Conservation (phyloP, 1,140 invertebrate species). For the Aradophagus sp. region DNA sequence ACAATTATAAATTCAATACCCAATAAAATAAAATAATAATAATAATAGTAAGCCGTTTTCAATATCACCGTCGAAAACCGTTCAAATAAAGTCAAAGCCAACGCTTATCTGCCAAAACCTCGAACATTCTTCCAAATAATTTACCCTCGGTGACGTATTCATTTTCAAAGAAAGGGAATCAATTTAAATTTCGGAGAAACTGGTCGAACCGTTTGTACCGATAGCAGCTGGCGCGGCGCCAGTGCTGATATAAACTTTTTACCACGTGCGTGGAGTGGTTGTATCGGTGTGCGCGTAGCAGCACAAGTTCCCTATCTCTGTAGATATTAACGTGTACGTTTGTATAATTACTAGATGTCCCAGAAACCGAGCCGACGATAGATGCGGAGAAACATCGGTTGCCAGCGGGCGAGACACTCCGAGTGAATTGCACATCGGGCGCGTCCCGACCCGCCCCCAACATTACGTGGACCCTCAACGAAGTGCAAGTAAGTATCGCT, state of each 20-base stretch:
- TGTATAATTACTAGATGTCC: slow-evolving; percentile 70
- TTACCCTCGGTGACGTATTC: no score
- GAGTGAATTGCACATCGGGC: slow-evolving; percentile 85
- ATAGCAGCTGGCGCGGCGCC: slow-evolving; percentile 41
- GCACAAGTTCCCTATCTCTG: slow-evolving; percentile 21
- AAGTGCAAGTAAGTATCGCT: slow-evolving; percentile 80
- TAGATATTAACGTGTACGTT: slow-evolving; percentile 42
- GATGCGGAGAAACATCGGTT: slow-evolving; percentile 66
- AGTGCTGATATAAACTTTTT: slow-evolving; percentile 57
- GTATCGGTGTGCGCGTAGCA: slow-evolving; percentile 21
- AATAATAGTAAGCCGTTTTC: no score
- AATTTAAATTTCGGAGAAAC: no score
- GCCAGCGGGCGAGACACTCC: slow-evolving; percentile 80
- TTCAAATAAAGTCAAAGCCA: no score
- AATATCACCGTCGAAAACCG: no score
- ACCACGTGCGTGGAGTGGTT: slow-evolving; percentile 18
- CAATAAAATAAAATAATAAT: no score
- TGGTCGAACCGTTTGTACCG: slow-evolving; percentile 25
- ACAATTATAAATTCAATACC: no score
- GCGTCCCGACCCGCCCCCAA: slow-evolving; percentile 83
- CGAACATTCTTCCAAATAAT: no score
- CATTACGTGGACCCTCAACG: slow-evolving; percentile 89
- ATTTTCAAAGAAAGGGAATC: no score
- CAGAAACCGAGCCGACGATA: slow-evolving; percentile 69
- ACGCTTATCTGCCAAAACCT: no score